A percentile compares a stretch with the other conserved stretches of the same genome.
These are phyloP conservation scores for Aphidoletes aphidimyza DNA, from an alignment of 2,888 invertebrate genomes.

Conservation along the genomic window DNA sequence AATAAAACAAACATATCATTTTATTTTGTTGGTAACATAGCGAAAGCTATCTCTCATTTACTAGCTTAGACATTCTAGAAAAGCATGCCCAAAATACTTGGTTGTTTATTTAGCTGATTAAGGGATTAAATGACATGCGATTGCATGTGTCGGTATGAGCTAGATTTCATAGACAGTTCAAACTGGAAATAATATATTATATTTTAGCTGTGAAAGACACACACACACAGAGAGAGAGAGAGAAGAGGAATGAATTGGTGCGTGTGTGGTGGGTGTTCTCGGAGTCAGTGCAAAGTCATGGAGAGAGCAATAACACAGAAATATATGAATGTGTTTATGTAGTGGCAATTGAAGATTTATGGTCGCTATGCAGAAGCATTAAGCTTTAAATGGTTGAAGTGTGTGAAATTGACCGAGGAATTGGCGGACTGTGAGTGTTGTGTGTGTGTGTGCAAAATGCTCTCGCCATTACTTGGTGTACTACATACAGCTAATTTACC, in stretches of 20 bases:
- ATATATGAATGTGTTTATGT: background rate
- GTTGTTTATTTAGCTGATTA: slow-evolving; percentile 20
- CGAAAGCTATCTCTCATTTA: no score
- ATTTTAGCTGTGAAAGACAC: no score
- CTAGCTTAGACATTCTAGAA: background rate
- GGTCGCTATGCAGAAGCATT: background rate
- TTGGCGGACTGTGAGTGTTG: background rate
- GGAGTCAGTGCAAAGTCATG: background rate
- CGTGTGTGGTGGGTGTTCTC: no score
- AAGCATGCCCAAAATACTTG: background rate
- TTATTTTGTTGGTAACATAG: no score
- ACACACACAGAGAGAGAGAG: no score
- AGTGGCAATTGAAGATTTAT: background rate
- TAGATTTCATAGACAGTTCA: background rate
- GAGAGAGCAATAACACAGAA: background rate
- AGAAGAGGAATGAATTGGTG: no score
- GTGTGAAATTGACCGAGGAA: no score
- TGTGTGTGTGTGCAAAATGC: background rate
- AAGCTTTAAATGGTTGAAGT: background rate
- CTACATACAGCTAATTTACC: slow-evolving; percentile 16
- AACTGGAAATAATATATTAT: background rate
- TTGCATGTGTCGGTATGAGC: background rate
- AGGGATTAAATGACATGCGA: background rate
- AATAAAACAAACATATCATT: background rate
- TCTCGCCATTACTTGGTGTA: background rate